Percentiles rank a stretch among this genome's conserved stretches.
Conservation (phyloP, 2,113 vertebrate species). For the Aythya baeri region DNA sequence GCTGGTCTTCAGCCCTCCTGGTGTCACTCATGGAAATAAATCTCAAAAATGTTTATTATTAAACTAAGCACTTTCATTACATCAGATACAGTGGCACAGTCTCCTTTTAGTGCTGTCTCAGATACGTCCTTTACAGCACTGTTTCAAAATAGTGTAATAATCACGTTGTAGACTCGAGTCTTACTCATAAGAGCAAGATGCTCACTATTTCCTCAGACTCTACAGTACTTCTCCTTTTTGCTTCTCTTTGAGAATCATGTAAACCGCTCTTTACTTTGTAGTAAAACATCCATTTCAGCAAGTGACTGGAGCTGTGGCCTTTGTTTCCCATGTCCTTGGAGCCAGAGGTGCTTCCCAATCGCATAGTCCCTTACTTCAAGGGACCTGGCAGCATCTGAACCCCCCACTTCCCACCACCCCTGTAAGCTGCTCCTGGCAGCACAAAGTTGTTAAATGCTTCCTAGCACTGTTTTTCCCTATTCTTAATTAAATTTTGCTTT, state of each 20-base stretch:
- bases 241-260: slow-evolving; percentile 24
- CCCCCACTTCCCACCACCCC: slow-evolving; percentile 21
- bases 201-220: slow-evolving; percentile 26
- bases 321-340: neutral
- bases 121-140: neutral
- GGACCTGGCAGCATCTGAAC: slow-evolving; percentile 15
- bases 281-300: slow-evolving; percentile 52
- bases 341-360: neutral
- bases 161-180: neutral
- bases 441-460: slow-evolving; percentile 14
- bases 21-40: neutral
- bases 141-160: slow-evolving; percentile 2
- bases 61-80: neutral
- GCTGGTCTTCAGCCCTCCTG: neutral
- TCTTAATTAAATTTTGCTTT: neutral
- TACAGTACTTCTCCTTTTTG: neutral
- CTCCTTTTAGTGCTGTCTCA: neutral
- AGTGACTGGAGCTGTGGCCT: neutral
- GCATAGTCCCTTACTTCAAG: slow-evolving; percentile 51
- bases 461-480: neutral
- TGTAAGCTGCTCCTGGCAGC: slow-evolving; percentile 6
- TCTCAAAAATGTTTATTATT: neutral
- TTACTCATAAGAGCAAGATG: slow-evolving; percentile 42
- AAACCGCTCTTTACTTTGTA: slow-evolving; percentile 49
- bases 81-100: accelerated